These are phyloP conservation scores for Sebastes flavidus DNA, from an alignment of 2,797 vertebrate genomes.

Conservation along the genomic window DNA sequence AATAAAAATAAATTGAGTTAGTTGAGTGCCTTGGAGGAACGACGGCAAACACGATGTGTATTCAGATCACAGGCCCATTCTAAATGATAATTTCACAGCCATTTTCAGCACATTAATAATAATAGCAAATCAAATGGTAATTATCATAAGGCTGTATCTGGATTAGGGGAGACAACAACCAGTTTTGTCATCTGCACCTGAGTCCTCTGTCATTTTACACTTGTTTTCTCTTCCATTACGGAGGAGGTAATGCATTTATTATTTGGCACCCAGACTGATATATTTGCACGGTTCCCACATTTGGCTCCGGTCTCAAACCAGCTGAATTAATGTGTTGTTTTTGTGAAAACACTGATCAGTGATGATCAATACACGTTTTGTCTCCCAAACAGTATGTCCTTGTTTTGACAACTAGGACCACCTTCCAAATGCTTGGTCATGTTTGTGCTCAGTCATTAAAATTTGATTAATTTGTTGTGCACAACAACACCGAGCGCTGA, in stretches of 20 bases:
- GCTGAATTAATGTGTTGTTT: conserved; percentile 12
- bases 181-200: conserved; percentile 65
- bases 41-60: conserved; percentile 53
- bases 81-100: conserved; percentile 82
- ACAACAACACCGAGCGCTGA: neutral
- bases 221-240: conserved; percentile 51
- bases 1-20: conserved; percentile 85
- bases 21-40: conserved; percentile 71
- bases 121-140: conserved; percentile 77
- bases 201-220: conserved; percentile 56
- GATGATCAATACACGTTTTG: conserved; percentile 11
- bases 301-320: conserved; percentile 11
- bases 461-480: conserved; percentile 47
- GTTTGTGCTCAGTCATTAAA: conserved; percentile 35
- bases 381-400: neutral
- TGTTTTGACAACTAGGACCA: conserved; percentile 32
- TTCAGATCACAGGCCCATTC: conserved; percentile 69
- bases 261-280: conserved; percentile 22
- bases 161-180: conserved; percentile 69
- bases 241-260: conserved; percentile 44
- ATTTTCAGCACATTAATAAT: conserved; percentile 79
- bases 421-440: conserved; percentile 30
- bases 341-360: conserved; percentile 12
- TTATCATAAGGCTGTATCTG: conserved; percentile 70
- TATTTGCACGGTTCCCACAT: conserved; percentile 23